These are phyloP conservation scores for Origma solitaria DNA, from an alignment of 2,113 vertebrate genomes.

Conservation along the genomic window DNA sequence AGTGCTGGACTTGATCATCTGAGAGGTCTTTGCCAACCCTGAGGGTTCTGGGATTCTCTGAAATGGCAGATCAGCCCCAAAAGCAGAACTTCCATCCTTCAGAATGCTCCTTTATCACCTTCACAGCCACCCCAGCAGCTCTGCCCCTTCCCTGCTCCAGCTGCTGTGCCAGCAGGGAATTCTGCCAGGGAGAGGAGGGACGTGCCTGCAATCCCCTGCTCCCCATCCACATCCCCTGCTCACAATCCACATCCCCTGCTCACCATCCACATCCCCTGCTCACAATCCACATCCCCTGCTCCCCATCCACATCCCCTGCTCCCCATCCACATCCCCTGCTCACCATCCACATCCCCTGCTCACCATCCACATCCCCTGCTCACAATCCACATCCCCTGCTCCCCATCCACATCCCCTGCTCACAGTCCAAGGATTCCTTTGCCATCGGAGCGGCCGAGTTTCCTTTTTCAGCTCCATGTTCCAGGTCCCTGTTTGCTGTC, in stretches of 20 bases:
- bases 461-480: not conserved
- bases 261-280: too few relatives aligned
- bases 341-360: too few relatives aligned
- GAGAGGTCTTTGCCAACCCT: not conserved
- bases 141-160: not conserved
- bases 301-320: too few relatives aligned
- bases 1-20: not conserved
- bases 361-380: too few relatives aligned
- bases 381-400: too few relatives aligned
- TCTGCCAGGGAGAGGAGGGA: not conserved
- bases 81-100: not conserved
- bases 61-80: not conserved
- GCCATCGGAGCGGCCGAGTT: rapidly evolving
- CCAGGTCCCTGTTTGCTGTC: not conserved
- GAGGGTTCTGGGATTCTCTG: not conserved
- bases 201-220: not conserved
- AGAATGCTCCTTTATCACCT: too few relatives aligned
- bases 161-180: not conserved
- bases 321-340: too few relatives aligned
- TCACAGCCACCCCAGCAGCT: not conserved
- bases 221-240: too few relatives aligned
- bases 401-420: too few relatives aligned
- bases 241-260: too few relatives aligned
- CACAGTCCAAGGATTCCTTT: not conserved
- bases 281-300: too few relatives aligned